Evolutionary conservation across 2,797 vertebrate genomes (phyloP), one percentile per base, ranked within the genome.

Genomic region (Molothrus aeneus): DNA sequence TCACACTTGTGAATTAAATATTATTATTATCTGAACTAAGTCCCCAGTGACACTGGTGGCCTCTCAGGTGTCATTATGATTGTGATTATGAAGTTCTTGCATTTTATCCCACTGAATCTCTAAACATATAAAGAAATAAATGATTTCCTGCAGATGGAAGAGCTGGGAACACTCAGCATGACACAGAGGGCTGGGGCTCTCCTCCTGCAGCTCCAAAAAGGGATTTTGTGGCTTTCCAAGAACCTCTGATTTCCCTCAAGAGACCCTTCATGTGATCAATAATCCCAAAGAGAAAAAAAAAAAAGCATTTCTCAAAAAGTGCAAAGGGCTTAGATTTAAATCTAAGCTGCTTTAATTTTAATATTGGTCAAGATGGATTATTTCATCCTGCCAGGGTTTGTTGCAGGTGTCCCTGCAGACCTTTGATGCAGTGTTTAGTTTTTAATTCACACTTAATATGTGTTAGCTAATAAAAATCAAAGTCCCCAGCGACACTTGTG

Each of bases 171-270:
- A 70, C 79, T 94, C 91, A 93, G 91, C 80, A 48, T 17, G 75
- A 83, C 85, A 60, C 89, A 32, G 18, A 4, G 79, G 66, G 72
- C 64, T 73, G 59, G 64, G 87, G 65, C 63, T 82, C 60, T 85
- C 53, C 56, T 94, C 48, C 63, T 74, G 86, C 89, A 80, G 45
- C 45, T 90, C 7, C 2, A 42, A 48, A 24, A 86, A 87, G 21
- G 64, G 53, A 56, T 79, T 86, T 29, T 82, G 57, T 2, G 26
- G 50, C 34, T 59, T 82, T 91, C 79, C 80, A 72, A 42, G 10
- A 66, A 90, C 26, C 14, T 22, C 28, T 93, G 87, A 94, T 92
- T 97, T 96, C 93, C 88, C 93, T 60, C 8, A 85, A 91, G 79
- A 94, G 80, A 38, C 47, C 32, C 63, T 78, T 93, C 83, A 18